These are phyloP conservation scores for Cosmopolites sordidus DNA, from an alignment of 2,888 invertebrate genomes.

Conservation along the genomic window DNA sequence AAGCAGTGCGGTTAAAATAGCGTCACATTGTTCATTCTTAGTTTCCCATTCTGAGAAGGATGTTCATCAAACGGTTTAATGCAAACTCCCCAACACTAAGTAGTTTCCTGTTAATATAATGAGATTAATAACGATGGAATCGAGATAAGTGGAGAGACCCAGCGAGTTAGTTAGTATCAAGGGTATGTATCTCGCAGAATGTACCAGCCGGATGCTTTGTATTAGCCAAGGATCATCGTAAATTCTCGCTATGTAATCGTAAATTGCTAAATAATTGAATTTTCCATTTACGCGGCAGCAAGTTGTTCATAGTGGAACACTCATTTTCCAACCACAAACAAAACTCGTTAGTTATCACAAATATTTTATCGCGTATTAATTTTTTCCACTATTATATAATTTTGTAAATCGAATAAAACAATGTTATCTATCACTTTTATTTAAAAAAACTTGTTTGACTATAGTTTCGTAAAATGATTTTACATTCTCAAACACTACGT, in stretches of 20 bases:
- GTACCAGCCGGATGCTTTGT: background rate
- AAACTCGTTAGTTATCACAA: no score
- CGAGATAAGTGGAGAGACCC: background rate
- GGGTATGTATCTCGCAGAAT: background rate
- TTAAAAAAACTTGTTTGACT: no score
- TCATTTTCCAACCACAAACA: no score
- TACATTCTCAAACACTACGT: no score
- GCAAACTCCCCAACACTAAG: background rate
- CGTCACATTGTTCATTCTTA: no score
- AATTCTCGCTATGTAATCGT: background rate
- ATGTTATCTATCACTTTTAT: no score
- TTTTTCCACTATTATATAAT: no score
- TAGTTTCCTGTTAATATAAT: slow-evolving; percentile 1
- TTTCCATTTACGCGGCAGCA: background rate
- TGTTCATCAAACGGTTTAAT: background rate
- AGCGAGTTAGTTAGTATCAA: background rate
- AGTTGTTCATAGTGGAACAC: background rate
- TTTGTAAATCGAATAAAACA: no score
- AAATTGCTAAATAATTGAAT: background rate
- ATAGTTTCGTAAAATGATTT: no score
- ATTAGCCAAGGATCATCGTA: background rate
- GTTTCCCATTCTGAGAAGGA: background rate
- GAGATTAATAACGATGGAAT: background rate
- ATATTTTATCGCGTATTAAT: no score
- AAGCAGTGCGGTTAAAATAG: no score